Conservation (phyloP, 2,888 invertebrate species). For the Troides helena region DNA sequence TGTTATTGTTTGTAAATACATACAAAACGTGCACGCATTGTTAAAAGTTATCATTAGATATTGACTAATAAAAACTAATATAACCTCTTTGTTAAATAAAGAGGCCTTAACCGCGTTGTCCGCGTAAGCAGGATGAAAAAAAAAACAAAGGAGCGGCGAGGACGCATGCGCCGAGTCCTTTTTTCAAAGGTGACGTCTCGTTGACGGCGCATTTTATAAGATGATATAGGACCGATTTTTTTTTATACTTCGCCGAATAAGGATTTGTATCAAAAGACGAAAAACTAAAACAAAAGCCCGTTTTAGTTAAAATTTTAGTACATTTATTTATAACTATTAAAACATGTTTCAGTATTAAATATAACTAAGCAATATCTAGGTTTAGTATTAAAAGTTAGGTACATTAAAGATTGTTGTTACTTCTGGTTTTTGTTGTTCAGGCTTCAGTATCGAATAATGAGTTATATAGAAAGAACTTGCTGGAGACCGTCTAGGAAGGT, state of each 20-base stretch:
- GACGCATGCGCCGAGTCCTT: slow-evolving; percentile 38
- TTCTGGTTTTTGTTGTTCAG: no score
- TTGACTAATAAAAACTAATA: neutral
- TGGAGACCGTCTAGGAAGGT: no score
- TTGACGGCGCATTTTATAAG: slow-evolving; percentile 36
- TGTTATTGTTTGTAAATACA: no score
- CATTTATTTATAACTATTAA: neutral
- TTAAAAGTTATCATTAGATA: neutral
- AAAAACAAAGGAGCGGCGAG: slow-evolving; percentile 29
- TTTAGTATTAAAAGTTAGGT: no score
- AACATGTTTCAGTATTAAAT: no score
- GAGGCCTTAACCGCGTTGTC: slow-evolving; percentile 26
- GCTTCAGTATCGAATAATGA: no score
- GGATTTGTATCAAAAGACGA: slow-evolving; percentile 7
- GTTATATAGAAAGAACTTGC: no score
- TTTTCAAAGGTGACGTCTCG: slow-evolving; percentile 32
- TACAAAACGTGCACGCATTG: no score
- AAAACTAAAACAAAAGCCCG: neutral
- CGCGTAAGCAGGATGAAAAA: slow-evolving; percentile 28
- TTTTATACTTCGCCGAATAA: slow-evolving; percentile 22
- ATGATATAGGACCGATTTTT: slow-evolving; percentile 31
- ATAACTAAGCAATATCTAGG: no score
- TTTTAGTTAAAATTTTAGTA: neutral
- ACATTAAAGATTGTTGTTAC: no score
- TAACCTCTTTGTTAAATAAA: slow-evolving; percentile 8